Percentiles rank a stretch among this genome's conserved stretches.
phyloP scores from a whole-genome alignment of 2,113 vertebrate genomes.

The human region GRCh38 chr7:43150501-43151000 shows the following conservation, averaged over 20 bases:
- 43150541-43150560: too few species aligned
- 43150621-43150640: too few species aligned
- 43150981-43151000: background rate
- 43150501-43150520: too few species aligned
- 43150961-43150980: too few species aligned
- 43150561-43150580: too few species aligned
- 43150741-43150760: background rate
- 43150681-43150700: background rate
- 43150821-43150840: background rate
- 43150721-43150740: background rate
- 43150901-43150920: rapidly evolving
- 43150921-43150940: background rate
- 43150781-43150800: background rate
- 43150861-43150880: background rate
- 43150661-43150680: too few species aligned
- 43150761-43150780: background rate
- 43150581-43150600: too few species aligned
- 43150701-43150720: background rate
- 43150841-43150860: rapidly evolving
- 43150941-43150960: background rate
- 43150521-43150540: too few species aligned
- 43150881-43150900: too few species aligned
- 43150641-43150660: too few species aligned
- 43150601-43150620: too few species aligned
- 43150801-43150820: background rate